Percentiles rank a stretch among this genome's conserved stretches.
These are phyloP conservation scores for Oxycera nigricornis DNA, from an alignment of 2,888 invertebrate genomes.

Conservation along the genomic window DNA sequence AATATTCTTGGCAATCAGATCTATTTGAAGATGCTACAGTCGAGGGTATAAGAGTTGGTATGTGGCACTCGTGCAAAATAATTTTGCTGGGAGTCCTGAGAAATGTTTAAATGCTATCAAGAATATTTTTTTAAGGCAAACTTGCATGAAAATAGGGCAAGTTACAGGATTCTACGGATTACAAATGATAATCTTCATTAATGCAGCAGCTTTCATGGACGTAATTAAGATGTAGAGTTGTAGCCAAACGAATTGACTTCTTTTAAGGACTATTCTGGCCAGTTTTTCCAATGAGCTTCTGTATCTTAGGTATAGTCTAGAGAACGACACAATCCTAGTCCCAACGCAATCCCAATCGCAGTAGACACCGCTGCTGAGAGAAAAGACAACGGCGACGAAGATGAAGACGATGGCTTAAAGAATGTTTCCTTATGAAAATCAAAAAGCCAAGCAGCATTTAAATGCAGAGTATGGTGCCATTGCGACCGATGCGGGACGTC, in stretches of 20 bases:
- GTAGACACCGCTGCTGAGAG: not conserved
- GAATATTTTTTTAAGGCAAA: too few relatives aligned
- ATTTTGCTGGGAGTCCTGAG: too few relatives aligned
- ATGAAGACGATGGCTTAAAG: conserved; percentile 17
- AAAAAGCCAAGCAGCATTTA: conserved; percentile 38
- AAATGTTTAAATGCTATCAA: too few relatives aligned
- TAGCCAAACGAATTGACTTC: too few relatives aligned
- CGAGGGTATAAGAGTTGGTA: not conserved
- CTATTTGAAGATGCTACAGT: not conserved
- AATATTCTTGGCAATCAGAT: conserved; percentile 1
- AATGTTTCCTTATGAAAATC: conserved; percentile 31
- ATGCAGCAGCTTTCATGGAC: too few relatives aligned
- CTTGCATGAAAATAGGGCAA: too few relatives aligned
- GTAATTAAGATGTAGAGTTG: too few relatives aligned
- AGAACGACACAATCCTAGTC: conserved; percentile 16
- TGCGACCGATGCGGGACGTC: conserved; percentile 46
- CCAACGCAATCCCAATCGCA: not conserved
- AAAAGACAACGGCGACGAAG: conserved; percentile 12
- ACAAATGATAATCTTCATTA: too few relatives aligned
- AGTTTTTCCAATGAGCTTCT: not conserved
- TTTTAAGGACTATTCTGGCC: too few relatives aligned
- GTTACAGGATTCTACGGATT: not conserved
- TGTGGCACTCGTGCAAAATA: too few relatives aligned
- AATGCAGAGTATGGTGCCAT: conserved; percentile 12
- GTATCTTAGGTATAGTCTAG: too few relatives aligned